Conservation (phyloP, 2,797 vertebrate genomes). For the Acanthiza pusilla region DNA sequence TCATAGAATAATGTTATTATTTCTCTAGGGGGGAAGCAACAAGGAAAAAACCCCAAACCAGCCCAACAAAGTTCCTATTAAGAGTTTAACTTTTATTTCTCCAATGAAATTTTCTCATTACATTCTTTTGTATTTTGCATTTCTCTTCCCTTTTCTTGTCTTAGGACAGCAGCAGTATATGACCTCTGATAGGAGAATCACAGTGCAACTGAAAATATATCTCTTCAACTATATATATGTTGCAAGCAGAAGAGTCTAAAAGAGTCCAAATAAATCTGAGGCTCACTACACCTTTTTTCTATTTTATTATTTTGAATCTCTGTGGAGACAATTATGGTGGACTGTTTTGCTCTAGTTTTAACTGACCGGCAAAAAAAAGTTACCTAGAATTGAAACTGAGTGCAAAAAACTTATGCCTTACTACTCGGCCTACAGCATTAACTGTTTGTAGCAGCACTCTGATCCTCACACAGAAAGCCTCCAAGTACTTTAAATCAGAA, state of each 20-base stretch:
- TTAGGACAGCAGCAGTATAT: neutral
- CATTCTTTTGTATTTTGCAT: neutral
- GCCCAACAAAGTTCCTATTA: fast-evolving
- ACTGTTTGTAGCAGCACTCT: neutral
- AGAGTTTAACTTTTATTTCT: neutral
- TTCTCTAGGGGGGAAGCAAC: fast-evolving
- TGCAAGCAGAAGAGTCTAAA: neutral
- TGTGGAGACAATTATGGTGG: fast-evolving
- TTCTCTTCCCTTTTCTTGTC: neutral
- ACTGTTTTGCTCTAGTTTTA: neutral
- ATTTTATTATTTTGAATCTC: neutral
- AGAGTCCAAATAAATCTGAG: neutral
- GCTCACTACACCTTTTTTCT: fast-evolving
- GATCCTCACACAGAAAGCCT: neutral
- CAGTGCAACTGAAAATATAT: neutral
- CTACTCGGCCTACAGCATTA: neutral
- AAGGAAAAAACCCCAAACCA: neutral
- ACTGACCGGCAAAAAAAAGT: neutral
- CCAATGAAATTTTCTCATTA: neutral
- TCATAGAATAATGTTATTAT: neutral
- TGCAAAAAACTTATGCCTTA: neutral
- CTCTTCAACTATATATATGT: neutral
- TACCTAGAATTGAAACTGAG: neutral
- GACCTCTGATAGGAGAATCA: neutral
- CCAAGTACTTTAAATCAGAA: neutral